These are phyloP conservation scores for Chelonus formosanus DNA, from an alignment of 2,888 invertebrate species.

Conservation along the genomic window DNA sequence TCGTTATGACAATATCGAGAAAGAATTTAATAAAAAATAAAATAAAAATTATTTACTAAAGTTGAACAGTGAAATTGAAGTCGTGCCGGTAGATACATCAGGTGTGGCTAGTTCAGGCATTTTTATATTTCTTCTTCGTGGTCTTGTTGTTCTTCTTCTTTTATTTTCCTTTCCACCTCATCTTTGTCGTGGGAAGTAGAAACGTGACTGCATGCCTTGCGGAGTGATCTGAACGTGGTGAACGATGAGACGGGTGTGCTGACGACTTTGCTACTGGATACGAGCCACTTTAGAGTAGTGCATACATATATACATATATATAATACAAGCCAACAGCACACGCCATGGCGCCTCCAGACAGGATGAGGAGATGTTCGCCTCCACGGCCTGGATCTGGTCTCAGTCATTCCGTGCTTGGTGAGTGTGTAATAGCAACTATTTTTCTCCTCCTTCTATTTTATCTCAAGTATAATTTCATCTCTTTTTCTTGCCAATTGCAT, in stretches of 20 bases:
- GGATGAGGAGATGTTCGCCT: slow-evolving; percentile 46
- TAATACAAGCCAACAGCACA: not conserved
- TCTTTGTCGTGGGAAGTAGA: slow-evolving; percentile 33
- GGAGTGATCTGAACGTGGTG: slow-evolving; percentile 28
- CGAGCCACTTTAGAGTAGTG: slow-evolving; percentile 13
- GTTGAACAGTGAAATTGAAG: not conserved
- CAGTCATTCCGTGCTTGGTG: slow-evolving; percentile 66
- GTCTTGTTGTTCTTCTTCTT: slow-evolving; percentile 1
- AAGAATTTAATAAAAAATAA: not conserved
- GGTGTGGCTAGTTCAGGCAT: too few relatives aligned
- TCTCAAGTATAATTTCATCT: not conserved
- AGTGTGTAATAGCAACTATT: slow-evolving; percentile 48
- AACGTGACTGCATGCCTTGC: slow-evolving; percentile 39
- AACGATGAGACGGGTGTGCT: slow-evolving; percentile 29
- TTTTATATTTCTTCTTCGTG: too few relatives aligned
- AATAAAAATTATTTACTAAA: not conserved
- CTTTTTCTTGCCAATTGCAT: not conserved
- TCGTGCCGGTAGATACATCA: not conserved
- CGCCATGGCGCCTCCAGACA: slow-evolving; percentile 60
- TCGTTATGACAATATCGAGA: too few relatives aligned
- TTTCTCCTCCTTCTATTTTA: not conserved
- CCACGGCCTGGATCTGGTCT: slow-evolving; percentile 63
- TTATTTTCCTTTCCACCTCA: not conserved
- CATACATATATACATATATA: slow-evolving; percentile 6
- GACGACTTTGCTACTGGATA: slow-evolving; percentile 35